Conservation (phyloP, 2,888 invertebrate species). For the Drosophila nr. perissopoda region DNA sequence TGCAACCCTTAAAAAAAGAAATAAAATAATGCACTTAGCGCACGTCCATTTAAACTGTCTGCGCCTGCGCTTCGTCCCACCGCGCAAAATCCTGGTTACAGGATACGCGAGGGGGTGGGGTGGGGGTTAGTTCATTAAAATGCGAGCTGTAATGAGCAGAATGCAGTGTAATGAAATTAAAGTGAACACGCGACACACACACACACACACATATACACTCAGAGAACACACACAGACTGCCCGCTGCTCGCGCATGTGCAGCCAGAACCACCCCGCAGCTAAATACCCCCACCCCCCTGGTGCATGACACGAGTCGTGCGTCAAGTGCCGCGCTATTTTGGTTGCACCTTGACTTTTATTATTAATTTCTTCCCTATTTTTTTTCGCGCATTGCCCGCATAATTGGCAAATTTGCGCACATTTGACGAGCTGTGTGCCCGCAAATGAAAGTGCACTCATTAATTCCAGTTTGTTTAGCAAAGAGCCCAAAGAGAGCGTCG, state of each 20-base stretch:
- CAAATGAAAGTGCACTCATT: slow-evolving; percentile 63
- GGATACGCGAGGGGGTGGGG: slow-evolving; percentile 37
- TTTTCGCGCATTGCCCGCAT: slow-evolving; percentile 64
- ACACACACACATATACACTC: slow-evolving; percentile 5
- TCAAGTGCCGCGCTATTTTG: slow-evolving; percentile 74
- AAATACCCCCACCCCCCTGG: slow-evolving; percentile 8
- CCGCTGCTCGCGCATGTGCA: slow-evolving; percentile 72
- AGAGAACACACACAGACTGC: slow-evolving; percentile 47
- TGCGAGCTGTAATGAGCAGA: slow-evolving; percentile 68
- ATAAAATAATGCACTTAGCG: slow-evolving; percentile 46
- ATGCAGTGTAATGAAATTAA: slow-evolving; percentile 77
- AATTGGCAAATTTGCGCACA: slow-evolving; percentile 63
- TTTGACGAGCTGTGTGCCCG: slow-evolving; percentile 44
- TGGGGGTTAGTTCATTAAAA: slow-evolving; percentile 68
- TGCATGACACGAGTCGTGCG: slow-evolving; percentile 29
- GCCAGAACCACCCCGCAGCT: slow-evolving; percentile 26
- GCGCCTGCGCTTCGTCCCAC: slow-evolving; percentile 66
- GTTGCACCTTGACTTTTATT: slow-evolving; percentile 75
- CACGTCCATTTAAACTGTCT: slow-evolving; percentile 70
- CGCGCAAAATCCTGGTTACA: slow-evolving; percentile 59
- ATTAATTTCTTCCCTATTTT: slow-evolving; percentile 32
- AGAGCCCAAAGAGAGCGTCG: slow-evolving; percentile 43
- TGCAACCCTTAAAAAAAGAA: slow-evolving; percentile 57
- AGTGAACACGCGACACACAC: slow-evolving; percentile 63
- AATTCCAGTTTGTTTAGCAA: slow-evolving; percentile 68